Percentiles rank a stretch among this genome's conserved stretches.
Conservation (phyloP, 2,797 vertebrate genomes). For the Sebastes melanostomus region DNA sequence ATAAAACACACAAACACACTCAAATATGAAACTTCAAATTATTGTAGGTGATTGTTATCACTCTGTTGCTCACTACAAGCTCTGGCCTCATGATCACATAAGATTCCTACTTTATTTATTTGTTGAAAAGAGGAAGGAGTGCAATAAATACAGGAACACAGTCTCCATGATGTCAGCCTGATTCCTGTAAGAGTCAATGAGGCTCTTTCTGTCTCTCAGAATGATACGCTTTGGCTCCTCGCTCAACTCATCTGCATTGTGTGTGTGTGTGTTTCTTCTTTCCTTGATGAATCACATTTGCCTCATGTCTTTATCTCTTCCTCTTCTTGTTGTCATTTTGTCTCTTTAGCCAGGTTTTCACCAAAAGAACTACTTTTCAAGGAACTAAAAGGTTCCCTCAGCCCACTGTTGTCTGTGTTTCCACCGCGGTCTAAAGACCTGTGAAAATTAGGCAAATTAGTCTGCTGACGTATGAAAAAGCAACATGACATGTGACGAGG, state of each 20-base stretch:
- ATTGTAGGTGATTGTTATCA: not conserved
- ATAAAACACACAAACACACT: slow-evolving; percentile 20
- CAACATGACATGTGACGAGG: no score
- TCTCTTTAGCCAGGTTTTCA: not conserved
- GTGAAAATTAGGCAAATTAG: no score
- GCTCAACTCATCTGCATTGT: not conserved
- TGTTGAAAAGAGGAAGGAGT: not conserved
- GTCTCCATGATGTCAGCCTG: slow-evolving; percentile 4
- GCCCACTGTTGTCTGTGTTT: no score
- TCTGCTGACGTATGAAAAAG: no score
- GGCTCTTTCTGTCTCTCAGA: not conserved
- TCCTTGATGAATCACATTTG: slow-evolving; percentile 6
- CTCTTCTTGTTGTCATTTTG: not conserved
- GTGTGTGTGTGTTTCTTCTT: not conserved
- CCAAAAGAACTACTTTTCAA: no score
- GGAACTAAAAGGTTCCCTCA: no score
- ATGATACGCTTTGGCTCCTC: not conserved
- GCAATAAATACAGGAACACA: slow-evolving; percentile 12
- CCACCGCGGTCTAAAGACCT: no score
- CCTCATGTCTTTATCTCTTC: not conserved
- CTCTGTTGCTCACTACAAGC: not conserved
- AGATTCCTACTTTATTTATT: not conserved
- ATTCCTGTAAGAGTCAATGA: not conserved
- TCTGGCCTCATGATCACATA: not conserved
- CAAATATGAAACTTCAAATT: not conserved